A percentile compares a stretch with the other conserved stretches of the same genome.
These are phyloP conservation scores for Spondyliosoma cantharus DNA, from an alignment of 2,797 vertebrate genomes.

Conservation along the genomic window DNA sequence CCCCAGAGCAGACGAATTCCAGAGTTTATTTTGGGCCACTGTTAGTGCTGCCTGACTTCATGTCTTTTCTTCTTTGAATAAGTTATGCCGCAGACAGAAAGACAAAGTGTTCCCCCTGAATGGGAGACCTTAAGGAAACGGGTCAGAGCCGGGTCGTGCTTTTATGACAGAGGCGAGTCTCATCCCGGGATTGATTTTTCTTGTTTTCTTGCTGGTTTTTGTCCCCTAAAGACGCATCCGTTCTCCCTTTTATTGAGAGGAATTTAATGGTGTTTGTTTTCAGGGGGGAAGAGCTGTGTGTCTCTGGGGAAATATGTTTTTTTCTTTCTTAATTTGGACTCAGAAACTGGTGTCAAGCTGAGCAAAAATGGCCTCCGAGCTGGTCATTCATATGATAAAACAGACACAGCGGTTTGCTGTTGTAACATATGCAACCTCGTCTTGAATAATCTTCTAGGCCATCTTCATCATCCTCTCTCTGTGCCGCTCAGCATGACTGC, in stretches of 20 bases:
- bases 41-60: conserved; percentile 65
- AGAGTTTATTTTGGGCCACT: conserved; percentile 74
- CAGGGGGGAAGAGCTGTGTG: conserved; percentile 19
- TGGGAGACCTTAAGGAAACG: conserved; percentile 7
- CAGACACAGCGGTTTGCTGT: not conserved
- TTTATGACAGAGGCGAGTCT: not conserved
- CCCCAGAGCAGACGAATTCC: conserved; percentile 64
- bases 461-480: not conserved
- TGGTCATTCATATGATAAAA: conserved; percentile 23
- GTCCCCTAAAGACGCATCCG: conserved; percentile 20
- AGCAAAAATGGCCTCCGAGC: not conserved
- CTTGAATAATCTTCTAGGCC: not conserved
- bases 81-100: conserved; percentile 44
- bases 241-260: conserved; percentile 16
- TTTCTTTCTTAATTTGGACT: conserved; percentile 30
- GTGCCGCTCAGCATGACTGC: not conserved
- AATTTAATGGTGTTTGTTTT: conserved; percentile 48
- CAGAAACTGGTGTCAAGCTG: conserved; percentile 43
- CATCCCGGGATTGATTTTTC: conserved; percentile 19
- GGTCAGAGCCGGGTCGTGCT: not conserved
- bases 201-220: conserved; percentile 17
- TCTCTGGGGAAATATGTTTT: conserved; percentile 47
- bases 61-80: conserved; percentile 51
- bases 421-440: not conserved
- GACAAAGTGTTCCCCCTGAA: conserved; percentile 18